Evolutionary conservation across 2,797 vertebrate species (phyloP).

Genomic region (Chrosomus eos): DNA sequence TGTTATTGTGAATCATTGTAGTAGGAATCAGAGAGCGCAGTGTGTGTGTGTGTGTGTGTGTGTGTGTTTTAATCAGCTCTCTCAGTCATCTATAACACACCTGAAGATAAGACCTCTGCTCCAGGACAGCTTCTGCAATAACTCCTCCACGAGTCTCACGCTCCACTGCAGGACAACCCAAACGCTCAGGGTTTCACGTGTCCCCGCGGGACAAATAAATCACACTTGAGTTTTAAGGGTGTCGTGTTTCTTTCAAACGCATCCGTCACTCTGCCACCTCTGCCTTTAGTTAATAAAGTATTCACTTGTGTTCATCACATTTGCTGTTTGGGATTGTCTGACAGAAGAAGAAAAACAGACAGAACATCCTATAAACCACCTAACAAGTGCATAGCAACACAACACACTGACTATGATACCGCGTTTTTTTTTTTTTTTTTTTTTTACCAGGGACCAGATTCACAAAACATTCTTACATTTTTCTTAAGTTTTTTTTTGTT

Average conservation of each 20-base stretch:
- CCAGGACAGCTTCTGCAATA: conserved; percentile 1
- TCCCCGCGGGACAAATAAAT: not conserved
- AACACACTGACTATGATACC: too few species aligned
- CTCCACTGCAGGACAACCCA: not conserved
- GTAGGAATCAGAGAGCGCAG: not conserved
- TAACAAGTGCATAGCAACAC: too few species aligned
- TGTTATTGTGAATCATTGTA: conserved; percentile 6
- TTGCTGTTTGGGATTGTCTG: not conserved
- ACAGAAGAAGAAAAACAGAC: too few species aligned
- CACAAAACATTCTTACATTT: not conserved
- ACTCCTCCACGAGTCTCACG: not conserved
- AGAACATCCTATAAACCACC: too few species aligned
- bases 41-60: not conserved
- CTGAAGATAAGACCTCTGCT: conserved; percentile 40
- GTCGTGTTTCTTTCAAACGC: not conserved
- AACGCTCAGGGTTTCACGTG: not conserved
- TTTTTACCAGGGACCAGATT: not conserved
- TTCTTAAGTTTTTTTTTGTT: too few species aligned
- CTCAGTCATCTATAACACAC: conserved; percentile 22
- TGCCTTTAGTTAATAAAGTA: not conserved
- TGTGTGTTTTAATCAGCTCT: conserved; percentile 26
- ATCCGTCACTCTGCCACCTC: not conserved
- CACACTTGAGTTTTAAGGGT: not conserved
- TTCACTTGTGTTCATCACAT: not conserved
- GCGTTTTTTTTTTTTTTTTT: too few species aligned